These are phyloP conservation scores for Micromesistius poutassou DNA, from an alignment of 2,797 vertebrate genomes.

Conservation along the genomic window DNA sequence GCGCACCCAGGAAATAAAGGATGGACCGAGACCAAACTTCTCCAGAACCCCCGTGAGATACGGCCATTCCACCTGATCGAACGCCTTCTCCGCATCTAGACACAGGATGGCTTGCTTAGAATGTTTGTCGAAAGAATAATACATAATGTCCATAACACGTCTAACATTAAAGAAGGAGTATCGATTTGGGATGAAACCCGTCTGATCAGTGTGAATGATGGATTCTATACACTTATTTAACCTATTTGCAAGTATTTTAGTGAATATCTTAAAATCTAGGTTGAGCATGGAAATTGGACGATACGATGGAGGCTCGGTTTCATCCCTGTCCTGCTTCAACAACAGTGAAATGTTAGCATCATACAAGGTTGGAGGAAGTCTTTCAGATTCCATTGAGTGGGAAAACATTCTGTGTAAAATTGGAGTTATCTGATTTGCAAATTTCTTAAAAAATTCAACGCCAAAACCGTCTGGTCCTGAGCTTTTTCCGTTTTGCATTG, in stretches of 20 bases:
- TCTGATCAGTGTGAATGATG: conserved; percentile 23
- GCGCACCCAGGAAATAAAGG: neutral
- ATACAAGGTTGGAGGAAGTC: conserved; percentile 16
- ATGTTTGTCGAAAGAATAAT: neutral
- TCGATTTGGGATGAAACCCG: conserved; percentile 19
- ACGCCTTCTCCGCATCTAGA: neutral
- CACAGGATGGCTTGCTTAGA: neutral
- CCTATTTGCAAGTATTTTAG: conserved; percentile 6
- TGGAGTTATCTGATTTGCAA: neutral
- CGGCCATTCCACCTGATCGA: neutral
- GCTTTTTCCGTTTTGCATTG: conserved; percentile 1
- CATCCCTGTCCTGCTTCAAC: conserved; percentile 8
- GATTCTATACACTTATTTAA: conserved; percentile 20
- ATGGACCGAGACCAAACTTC: neutral
- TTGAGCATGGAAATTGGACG: conserved; percentile 9
- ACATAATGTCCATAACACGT: conserved; percentile 17
- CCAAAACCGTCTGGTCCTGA: conserved; percentile 1
- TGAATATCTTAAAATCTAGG: conserved; percentile 9
- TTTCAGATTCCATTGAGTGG: conserved; percentile 6
- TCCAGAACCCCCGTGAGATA: neutral
- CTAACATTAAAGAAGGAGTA: conserved; percentile 18
- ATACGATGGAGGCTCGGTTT: conserved; percentile 11
- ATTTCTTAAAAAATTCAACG: conserved; percentile 13
- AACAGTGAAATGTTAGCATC: conserved; percentile 11
- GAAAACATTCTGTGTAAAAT: conserved; percentile 6